A percentile compares a stretch with the other conserved stretches of the same genome.
phyloP scores from a whole-genome alignment of 2,888 invertebrate genomes.

The Pristionchus japonicus region DNA sequence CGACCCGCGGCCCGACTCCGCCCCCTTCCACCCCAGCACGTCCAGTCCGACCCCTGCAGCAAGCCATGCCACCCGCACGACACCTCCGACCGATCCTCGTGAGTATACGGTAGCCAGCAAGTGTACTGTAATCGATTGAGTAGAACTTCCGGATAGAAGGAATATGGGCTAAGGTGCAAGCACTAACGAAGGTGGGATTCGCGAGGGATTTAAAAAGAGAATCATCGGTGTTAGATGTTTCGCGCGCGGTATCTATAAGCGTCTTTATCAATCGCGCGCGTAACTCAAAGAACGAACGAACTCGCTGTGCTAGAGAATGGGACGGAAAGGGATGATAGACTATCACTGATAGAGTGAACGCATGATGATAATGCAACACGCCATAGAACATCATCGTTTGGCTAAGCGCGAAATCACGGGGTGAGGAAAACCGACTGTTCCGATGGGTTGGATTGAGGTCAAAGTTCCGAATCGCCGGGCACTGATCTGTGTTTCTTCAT shows the following conservation, averaged over 20 bases:
- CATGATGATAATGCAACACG: neutral
- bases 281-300: neutral
- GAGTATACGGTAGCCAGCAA: neutral
- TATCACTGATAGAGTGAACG: neutral
- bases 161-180: too few species aligned
- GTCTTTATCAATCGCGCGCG: neutral
- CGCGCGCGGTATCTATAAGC: neutral
- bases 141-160: too few species aligned
- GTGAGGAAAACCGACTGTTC: too few species aligned
- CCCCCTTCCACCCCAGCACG: neutral
- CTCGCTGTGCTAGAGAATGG: neutral
- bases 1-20: neutral
- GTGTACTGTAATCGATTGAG: too few species aligned
- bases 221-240: neutral
- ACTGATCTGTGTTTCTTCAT: too few species aligned
- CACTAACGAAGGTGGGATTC: too few species aligned
- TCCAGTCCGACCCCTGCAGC: neutral
- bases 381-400: neutral
- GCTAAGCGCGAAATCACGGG: neutral
- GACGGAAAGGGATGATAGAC: neutral
- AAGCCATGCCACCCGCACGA: neutral
- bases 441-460: too few species aligned
- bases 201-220: too few species aligned
- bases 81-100: slow-evolving; percentile 4
- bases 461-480: too few species aligned